These are phyloP conservation scores for Psittacula echo DNA, from an alignment of 2,797 vertebrate species.

Conservation along the genomic window DNA sequence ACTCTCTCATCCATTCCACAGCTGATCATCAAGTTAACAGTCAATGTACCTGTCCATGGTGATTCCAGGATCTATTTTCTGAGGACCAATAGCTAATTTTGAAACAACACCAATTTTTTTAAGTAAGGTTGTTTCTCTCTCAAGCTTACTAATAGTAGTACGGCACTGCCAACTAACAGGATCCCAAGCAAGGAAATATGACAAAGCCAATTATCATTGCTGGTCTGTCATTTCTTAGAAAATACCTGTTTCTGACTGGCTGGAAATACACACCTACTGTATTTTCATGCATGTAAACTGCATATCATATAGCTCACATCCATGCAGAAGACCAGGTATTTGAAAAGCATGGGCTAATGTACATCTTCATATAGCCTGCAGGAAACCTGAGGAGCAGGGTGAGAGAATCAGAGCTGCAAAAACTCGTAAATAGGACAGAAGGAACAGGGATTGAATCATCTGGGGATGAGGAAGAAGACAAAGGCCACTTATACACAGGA, in stretches of 20 bases:
- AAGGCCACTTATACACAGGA: background rate
- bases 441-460: background rate
- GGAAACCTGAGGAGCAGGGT: background rate
- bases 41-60: background rate
- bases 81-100: background rate
- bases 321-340: background rate
- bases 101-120: background rate
- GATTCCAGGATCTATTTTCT: background rate
- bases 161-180: background rate
- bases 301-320: background rate
- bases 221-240: background rate
- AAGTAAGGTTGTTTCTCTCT: background rate
- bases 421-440: background rate
- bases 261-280: background rate
- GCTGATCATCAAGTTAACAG: background rate
- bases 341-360: background rate
- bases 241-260: background rate
- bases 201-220: background rate
- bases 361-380: background rate
- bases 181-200: background rate
- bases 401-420: background rate
- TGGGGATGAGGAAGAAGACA: background rate
- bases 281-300: background rate
- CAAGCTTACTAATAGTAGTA: background rate
- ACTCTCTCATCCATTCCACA: background rate